Base-by-base conservation (phyloP, 2,113 vertebrate genomes). In the Platichthys stellatus region DNA sequence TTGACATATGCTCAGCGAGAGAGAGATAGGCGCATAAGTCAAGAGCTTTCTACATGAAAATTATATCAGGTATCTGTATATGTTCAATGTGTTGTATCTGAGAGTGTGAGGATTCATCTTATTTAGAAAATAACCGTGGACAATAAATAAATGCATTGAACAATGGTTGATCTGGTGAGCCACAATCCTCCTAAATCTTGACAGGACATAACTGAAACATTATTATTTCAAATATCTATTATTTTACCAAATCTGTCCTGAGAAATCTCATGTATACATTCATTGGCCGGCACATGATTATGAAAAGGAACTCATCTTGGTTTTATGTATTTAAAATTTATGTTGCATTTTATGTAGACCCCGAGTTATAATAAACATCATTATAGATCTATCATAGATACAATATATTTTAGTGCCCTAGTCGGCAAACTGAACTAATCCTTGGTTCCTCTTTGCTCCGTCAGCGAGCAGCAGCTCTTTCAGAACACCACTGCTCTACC, bases 11-110 rank as follows among this genome's bases (percentile, higher is more conserved):
- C 49, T 60, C 71, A 64, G 9, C 63, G 26, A 60, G 35, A 60
- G 10, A 67, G 35, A 60, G 35, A 60, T 7, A 78, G 67, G 45
- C 53, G 24, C 80, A 63, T 63, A 11, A 51, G 62, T 51, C 18
- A 67, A 20, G 21, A 69, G 38, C n/a, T 65, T 63, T 70, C 47
- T 35, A 11, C n/a, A 31, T 49, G 10, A 7, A n/a, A 2, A 70
- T 47, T 10, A 56, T 13, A 28, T 43, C 15, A 38, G 28, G 17
- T 18, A 61, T 54, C 3, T 6, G 54, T 6, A 18, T 49, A 26
- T 51, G 43, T 59, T 38, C 5, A 38, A 69, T 21, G 13, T 69
- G 7, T 26, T 47, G 62, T 26, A 26, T 28, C 20, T 24, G 23
- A 65, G 26, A 47, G 63, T 40, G 21, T 20, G 7, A 24, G 23